Evolutionary conservation across 2,797 vertebrate genomes (phyloP), one percentile per base, ranked within the genome.

Genomic region (Characodon lateralis): DNA sequence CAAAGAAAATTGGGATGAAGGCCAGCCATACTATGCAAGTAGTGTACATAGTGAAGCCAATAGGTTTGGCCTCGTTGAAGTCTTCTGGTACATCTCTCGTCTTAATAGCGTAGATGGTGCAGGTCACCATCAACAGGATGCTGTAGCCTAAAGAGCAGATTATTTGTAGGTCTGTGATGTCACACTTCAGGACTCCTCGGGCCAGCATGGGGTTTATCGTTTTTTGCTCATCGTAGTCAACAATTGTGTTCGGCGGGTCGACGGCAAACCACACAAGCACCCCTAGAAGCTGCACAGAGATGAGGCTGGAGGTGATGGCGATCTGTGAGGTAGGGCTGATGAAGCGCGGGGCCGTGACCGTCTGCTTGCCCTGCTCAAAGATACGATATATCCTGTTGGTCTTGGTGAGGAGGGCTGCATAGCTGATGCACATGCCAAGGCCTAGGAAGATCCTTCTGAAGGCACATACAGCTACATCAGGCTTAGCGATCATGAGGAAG

Each of bases 1-100:
- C 98, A 95, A 99, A 99, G 96, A 99, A 99, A 93, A 99, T 99
- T 20, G 98, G 98, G 92, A 99, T 99, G 95, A 99, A 99, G 93
- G 98, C 98, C 92, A 99, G 96, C 98, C 98, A 99, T 41, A 99
- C 98, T 90, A 99, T 99, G 94, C 98, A 99, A 61, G 98, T 99
- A 82, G 98, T 99, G 93, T 99, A 99, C 98, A 99, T 99, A 85
- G 98, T 99, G 94, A 99, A 99, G 92, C 98, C 98, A 87, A 99
- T 99, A 91, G 98, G 98, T 79, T 99, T 99, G 89, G 98, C 98
- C 93, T 99, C 98, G 35, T 99, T 99, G 95, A 99, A 99, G 94
- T 99, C 99, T 95, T 99, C 98, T 0, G 98, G 98, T 87, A 99
- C 98, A 80, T 99, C 98, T 92, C 98, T 95, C 56, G 98, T 99